Percentiles rank a stretch among this genome's conserved stretches.
Evolutionary conservation across 2,797 vertebrate species (phyloP).

Genomic region (Ataeniobius toweri): DNA sequence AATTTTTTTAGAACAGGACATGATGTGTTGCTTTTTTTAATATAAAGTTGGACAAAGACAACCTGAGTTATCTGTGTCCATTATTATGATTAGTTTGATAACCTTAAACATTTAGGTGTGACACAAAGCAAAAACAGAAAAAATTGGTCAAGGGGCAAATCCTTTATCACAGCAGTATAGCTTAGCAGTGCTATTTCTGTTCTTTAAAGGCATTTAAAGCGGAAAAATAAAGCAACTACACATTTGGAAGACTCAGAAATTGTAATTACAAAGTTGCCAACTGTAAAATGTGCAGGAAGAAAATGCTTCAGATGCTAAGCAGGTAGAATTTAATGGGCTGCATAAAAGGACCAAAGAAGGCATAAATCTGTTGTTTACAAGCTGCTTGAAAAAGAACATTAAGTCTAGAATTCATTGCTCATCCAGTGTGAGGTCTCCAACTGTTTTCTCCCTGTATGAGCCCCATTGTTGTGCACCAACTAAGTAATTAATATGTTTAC

Average conservation of each 20-base stretch:
- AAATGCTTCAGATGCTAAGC: constrained; percentile 42
- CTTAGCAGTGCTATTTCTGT: constrained; percentile 5
- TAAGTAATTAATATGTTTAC: constrained; percentile 57
- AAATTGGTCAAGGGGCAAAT: not conserved
- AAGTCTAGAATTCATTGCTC: constrained; percentile 43
- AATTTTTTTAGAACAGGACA: not conserved
- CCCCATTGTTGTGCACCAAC: constrained; percentile 42
- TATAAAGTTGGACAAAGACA: too few species aligned
- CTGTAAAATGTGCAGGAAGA: constrained; percentile 14
- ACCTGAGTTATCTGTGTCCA: too few species aligned
- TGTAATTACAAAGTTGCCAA: constrained; percentile 21
- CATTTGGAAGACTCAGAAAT: constrained; percentile 5
- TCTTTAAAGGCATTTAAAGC: constrained; percentile 2
- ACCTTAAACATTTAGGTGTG: not conserved
- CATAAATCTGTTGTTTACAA: constrained; percentile 43
- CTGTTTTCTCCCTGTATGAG: constrained; percentile 20
- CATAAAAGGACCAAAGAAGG: constrained; percentile 21
- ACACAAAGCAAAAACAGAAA: not conserved
- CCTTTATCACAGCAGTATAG: not conserved
- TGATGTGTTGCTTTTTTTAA: not conserved
- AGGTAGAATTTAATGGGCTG: constrained; percentile 43
- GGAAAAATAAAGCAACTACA: constrained; percentile 1
- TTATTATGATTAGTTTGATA: not conserved
- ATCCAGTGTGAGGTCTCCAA: constrained; percentile 41
- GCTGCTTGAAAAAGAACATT: constrained; percentile 46